These are phyloP conservation scores for Hypomesus transpacificus DNA, from an alignment of 2,113 vertebrate genomes.

Conservation along the genomic window DNA sequence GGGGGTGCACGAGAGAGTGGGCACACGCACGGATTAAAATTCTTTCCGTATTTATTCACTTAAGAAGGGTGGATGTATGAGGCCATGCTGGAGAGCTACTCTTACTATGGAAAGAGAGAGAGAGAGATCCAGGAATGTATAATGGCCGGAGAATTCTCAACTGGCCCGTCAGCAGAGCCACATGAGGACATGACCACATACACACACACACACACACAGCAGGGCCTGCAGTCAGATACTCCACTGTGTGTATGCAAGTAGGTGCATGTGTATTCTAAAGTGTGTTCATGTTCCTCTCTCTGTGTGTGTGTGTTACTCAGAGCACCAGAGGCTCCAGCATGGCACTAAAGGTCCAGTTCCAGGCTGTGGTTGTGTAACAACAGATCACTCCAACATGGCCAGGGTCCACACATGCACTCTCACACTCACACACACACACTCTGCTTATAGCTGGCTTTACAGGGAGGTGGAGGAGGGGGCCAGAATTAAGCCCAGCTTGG, in stretches of 20 bases:
- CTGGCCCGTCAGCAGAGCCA: no score
- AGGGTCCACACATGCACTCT: neutral
- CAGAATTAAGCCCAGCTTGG: neutral
- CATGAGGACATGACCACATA: neutral
- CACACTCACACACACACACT: no score
- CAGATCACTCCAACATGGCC: conserved; percentile 21
- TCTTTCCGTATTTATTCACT: conserved; percentile 62
- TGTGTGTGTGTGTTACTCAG: neutral
- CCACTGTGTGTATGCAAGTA: no score
- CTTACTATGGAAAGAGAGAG: no score
- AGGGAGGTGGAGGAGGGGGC: neutral
- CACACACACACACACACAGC: neutral
- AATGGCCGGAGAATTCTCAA: conserved; percentile 3
- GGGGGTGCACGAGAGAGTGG: neutral
- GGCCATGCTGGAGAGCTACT: no score
- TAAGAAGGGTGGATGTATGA: conserved; percentile 35
- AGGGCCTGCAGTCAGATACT: neutral
- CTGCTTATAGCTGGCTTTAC: neutral
- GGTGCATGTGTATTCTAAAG: no score
- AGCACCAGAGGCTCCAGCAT: neutral
- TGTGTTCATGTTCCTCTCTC: no score
- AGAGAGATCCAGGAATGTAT: conserved; percentile 30
- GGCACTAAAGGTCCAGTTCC: neutral
- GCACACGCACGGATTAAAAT: conserved; percentile 62
- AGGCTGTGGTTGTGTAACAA: conserved; percentile 15